Evolutionary conservation across 2,113 vertebrate genomes (phyloP), one percentile per base, ranked within the genome.

Genomic region (Fulmarus glacialis): DNA sequence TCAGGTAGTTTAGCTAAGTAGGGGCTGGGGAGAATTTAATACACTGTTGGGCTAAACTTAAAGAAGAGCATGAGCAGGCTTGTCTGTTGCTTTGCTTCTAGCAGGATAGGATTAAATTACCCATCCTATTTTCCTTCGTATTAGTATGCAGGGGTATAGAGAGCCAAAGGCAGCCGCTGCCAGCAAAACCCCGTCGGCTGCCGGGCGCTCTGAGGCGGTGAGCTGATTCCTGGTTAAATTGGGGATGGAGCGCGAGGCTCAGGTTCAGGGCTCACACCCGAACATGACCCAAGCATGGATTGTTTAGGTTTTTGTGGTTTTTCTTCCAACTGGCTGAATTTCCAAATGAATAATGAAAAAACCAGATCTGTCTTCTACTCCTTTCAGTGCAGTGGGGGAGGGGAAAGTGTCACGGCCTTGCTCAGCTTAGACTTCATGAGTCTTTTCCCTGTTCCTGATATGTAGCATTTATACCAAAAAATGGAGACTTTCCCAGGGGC

Each of bases 1-100:
- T 95, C 96, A 96, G 93, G 81, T 82, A 93, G 83, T 95, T 96
- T 68, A 92, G 96, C 89, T 97, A 92, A 96, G 96, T 78, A 84
- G 81, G 40, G 60, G 30, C 89, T 97, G 97, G 96, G 84, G 0
- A 75, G 73, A 75, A 60, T 84, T 96, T 91, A 93, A 92, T 96
- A 91, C 70, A 53, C 73, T 80, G 60, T 73, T 79, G 89, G 86
- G 83, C 91, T 96, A 94, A 96, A 95, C 83, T 85, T 94, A 64
- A 81, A 91, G 82, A 30, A 73, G 86, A 93, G 79, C 88, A 96
- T 89, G 92, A 95, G 73, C 89, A 87, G 91, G 80, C 80, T 96
- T 34, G 63, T 81, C 80, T 34, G 77, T 36, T 90, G 82, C 89
- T 91, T 78, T 89, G 60, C 96, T 96, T 83, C 89, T 71, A 58